These are phyloP conservation scores for Busseola fusca DNA, from an alignment of 2,888 invertebrate genomes.

Conservation along the genomic window DNA sequence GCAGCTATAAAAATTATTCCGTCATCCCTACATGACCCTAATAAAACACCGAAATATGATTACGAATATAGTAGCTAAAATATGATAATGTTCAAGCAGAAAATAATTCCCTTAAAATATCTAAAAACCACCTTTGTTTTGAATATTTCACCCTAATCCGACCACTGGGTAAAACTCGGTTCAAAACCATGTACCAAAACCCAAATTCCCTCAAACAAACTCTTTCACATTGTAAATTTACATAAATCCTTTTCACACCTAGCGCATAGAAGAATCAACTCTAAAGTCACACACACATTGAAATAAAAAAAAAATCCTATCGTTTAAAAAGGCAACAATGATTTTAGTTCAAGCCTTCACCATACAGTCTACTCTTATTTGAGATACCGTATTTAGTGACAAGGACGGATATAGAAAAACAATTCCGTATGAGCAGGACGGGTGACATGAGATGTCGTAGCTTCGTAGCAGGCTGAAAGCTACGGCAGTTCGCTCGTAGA, in stretches of 20 bases:
- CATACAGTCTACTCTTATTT: constrained; percentile 78
- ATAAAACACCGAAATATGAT: constrained; percentile 41
- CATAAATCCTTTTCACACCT: constrained; percentile 61
- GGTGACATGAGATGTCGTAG: constrained; percentile 64
- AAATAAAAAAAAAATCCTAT: constrained; percentile 62
- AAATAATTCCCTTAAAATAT: constrained; percentile 38
- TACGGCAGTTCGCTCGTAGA: constrained; percentile 82
- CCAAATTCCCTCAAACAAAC: constrained; percentile 52
- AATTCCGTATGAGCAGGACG: constrained; percentile 57
- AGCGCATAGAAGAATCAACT: constrained; percentile 47
- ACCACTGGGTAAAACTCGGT: constrained; percentile 29
- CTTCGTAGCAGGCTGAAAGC: constrained; percentile 67
- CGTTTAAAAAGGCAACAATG: constrained; percentile 81
- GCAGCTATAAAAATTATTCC: constrained; percentile 39
- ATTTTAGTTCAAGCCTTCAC: constrained; percentile 78
- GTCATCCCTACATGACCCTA: constrained; percentile 18
- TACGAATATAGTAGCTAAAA: constrained; percentile 32
- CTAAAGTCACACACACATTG: constrained; percentile 51
- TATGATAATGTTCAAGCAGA: constrained; percentile 29
- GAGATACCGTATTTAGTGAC: constrained; percentile 74
- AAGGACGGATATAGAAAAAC: constrained; percentile 65
- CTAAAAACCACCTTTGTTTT: constrained; percentile 47
- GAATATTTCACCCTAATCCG: constrained; percentile 37
- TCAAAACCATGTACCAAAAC: constrained; percentile 46
- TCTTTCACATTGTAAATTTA: constrained; percentile 60